Evolutionary conservation across 92 coral and sea anemone species (phyloP).

Genomic region (Bergia sp.): DNA sequence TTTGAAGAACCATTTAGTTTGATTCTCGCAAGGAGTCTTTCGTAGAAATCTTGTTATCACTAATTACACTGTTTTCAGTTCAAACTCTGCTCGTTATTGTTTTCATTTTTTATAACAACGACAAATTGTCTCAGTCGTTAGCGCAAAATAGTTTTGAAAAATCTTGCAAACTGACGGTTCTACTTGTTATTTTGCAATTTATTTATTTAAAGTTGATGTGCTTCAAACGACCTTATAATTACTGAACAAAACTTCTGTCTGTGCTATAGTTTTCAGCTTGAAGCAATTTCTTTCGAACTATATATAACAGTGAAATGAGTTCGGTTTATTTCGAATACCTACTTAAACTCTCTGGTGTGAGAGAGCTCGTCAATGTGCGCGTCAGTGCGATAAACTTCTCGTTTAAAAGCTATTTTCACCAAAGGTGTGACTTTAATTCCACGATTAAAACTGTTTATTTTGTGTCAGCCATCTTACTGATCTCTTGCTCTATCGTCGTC

Average conservation of each 20-base stretch:
- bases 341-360: not conserved
- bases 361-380: slow-evolving; percentile 9
- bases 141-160: slow-evolving; percentile 26
- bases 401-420: slow-evolving; percentile 48
- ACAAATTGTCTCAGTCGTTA: slow-evolving; percentile 4
- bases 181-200: not conserved
- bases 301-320: not conserved
- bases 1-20: slow-evolving; percentile 1
- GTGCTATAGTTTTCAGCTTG: not conserved
- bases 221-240: not conserved
- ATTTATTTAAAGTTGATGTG: not conserved
- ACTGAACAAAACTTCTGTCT: not conserved
- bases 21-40: not conserved
- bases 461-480: slow-evolving; percentile 2
- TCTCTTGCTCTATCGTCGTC: slow-evolving; percentile 21
- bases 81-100: not conserved
- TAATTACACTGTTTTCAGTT: not conserved
- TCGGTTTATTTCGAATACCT: slow-evolving; percentile 22
- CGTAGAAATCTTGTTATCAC: slow-evolving; percentile 9
- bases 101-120: slow-evolving; percentile 6
- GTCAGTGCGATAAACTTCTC: slow-evolving; percentile 42
- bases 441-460: slow-evolving; percentile 33
- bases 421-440: slow-evolving; percentile 42
- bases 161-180: not conserved
- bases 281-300: slow-evolving; percentile 14